These are phyloP conservation scores for Halichoerus grypus DNA, from an alignment of 2,113 vertebrate species.

Conservation along the genomic window DNA sequence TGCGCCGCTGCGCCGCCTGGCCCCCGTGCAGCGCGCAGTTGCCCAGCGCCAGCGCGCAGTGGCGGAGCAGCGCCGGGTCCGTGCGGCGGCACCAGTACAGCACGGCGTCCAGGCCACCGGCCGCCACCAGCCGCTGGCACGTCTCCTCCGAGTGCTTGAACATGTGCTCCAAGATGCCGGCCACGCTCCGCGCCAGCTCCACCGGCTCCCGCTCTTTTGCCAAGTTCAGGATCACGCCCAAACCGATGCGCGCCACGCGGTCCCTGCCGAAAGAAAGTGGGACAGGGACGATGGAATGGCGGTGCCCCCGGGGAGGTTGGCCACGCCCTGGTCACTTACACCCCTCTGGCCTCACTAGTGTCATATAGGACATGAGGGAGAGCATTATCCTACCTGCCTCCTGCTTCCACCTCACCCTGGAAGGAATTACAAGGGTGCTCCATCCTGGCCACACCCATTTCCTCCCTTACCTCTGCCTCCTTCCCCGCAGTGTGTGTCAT, in stretches of 20 bases:
- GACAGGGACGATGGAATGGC: background rate
- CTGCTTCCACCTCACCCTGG: background rate
- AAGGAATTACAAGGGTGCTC: background rate
- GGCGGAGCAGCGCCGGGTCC: slow-evolving; percentile 92
- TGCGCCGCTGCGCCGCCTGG: slow-evolving; percentile 94
- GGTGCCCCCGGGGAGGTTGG: fast-evolving
- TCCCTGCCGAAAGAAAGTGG: slow-evolving; percentile 87
- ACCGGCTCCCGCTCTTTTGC: slow-evolving; percentile 93
- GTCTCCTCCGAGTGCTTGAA: slow-evolving; percentile 99
- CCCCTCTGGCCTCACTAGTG: background rate
- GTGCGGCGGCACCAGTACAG: slow-evolving; percentile 98
- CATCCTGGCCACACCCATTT: background rate
- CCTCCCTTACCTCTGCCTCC: background rate
- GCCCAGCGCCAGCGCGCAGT: slow-evolving; percentile 96
- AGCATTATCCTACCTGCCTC: background rate
- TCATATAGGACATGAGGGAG: background rate
- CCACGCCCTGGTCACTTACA: background rate
- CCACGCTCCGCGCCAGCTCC: slow-evolving; percentile 92
- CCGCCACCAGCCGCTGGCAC: slow-evolving; percentile 92
- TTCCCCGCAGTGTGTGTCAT: background rate
- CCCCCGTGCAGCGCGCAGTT: slow-evolving; percentile 98
- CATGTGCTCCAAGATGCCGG: slow-evolving; percentile 99
- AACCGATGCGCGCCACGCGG: slow-evolving; percentile 94
- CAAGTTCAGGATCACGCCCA: slow-evolving; percentile 96
- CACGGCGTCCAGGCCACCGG: slow-evolving; percentile 94